Conservation (phyloP, 2,797 vertebrate species). For the Arctocebus calabarensis region DNA sequence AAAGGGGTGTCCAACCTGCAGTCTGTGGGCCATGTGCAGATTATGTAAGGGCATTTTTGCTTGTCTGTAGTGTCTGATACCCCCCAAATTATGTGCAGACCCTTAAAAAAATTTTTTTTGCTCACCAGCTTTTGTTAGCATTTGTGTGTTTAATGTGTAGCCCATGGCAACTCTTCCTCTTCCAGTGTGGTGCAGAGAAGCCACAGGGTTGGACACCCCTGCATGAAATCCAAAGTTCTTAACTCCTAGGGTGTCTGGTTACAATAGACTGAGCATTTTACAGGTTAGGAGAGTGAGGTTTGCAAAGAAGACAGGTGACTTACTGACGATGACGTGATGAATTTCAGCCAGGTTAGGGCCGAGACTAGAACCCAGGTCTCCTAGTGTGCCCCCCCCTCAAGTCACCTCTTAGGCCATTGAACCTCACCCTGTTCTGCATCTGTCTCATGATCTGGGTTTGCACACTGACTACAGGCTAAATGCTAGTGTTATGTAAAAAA, state of each 20-base stretch:
- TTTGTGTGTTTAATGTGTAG: too few species aligned
- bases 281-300: neutral
- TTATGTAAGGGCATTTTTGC: too few species aligned
- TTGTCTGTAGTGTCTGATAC: too few species aligned
- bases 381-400: neutral
- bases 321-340: too few species aligned
- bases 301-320: neutral
- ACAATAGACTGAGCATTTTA: neutral
- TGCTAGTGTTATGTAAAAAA: neutral
- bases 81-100: too few species aligned
- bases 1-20: too few species aligned
- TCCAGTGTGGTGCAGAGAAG: too few species aligned
- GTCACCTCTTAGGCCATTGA: neutral
- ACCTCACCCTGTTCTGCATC: neutral
- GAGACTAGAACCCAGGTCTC: neutral
- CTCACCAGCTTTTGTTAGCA: too few species aligned
- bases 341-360: neutral
- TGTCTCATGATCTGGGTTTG: neutral
- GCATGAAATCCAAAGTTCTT: neutral
- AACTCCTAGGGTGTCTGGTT: fast-evolving
- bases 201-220: too few species aligned
- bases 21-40: too few species aligned
- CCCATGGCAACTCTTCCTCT: too few species aligned
- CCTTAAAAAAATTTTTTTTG: too few species aligned
- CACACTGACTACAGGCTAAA: neutral